These are phyloP conservation scores for Caenorhabditis latens DNA, from an alignment of 1,140 invertebrate genomes.

Conservation along the genomic window DNA sequence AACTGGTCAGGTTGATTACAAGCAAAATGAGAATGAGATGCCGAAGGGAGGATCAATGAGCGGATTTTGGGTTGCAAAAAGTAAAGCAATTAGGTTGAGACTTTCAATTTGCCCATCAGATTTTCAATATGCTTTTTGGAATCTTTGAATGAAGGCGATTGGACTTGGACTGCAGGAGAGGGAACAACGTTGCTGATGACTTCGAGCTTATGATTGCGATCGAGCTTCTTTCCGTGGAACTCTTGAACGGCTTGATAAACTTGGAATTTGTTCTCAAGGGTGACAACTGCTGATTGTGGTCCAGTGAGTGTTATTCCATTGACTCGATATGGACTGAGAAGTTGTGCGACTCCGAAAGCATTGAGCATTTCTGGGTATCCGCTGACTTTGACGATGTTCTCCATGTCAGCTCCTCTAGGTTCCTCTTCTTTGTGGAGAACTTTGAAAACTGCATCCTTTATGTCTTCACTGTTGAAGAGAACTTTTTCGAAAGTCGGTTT, in stretches of 20 bases:
- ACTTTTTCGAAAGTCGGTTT: constrained; percentile 44
- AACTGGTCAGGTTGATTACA: background rate
- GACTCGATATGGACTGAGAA: constrained; percentile 51
- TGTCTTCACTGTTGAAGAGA: constrained; percentile 46
- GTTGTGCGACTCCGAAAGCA: constrained; percentile 59
- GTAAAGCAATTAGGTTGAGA: background rate
- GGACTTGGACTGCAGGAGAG: background rate
- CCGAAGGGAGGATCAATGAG: background rate
- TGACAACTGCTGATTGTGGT: constrained; percentile 36
- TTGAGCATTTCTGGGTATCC: constrained; percentile 58
- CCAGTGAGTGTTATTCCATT: constrained; percentile 50
- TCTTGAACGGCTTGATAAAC: constrained; percentile 56
- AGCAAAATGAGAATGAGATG: background rate
- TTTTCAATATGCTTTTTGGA: background rate
- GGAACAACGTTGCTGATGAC: constrained; percentile 3
- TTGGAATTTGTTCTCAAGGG: constrained; percentile 62
- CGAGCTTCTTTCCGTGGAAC: constrained; percentile 53
- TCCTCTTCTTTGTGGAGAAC: constrained; percentile 61
- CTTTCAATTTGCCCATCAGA: constrained; percentile 26
- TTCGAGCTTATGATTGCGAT: constrained; percentile 47
- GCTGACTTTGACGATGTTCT: constrained; percentile 45
- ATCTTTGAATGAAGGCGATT: background rate
- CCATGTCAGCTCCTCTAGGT: background rate
- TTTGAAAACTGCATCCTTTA: constrained; percentile 50
- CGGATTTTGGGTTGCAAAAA: background rate